Evolutionary conservation across 2,888 invertebrate genomes (phyloP).

Genomic region (Yponomeuta sedellus): DNA sequence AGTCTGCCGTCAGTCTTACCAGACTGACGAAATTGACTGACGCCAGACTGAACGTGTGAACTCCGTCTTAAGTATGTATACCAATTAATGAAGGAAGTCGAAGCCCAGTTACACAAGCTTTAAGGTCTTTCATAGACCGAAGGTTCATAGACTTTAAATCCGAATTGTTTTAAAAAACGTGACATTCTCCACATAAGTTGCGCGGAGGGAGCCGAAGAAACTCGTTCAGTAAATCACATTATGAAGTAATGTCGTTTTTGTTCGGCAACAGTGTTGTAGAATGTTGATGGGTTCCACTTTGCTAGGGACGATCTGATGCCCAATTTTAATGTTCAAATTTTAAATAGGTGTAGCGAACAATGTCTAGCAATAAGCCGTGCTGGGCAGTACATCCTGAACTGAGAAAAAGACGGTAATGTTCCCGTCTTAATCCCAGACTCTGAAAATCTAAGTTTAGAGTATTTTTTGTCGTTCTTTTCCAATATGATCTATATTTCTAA

Average conservation of each 20-base stretch:
- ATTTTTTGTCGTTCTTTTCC: too few relatives aligned
- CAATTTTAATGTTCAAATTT: neutral
- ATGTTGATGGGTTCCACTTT: conserved; percentile 11
- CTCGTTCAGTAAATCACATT: conserved; percentile 17
- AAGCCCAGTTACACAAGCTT: neutral
- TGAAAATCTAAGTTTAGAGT: too few relatives aligned
- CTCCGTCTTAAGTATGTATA: too few relatives aligned
- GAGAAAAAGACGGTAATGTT: too few relatives aligned
- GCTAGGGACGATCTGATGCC: neutral
- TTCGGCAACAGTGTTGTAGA: conserved; percentile 13
- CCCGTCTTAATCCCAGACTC: too few relatives aligned
- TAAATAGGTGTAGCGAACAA: neutral
- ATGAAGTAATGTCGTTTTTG: conserved; percentile 15
- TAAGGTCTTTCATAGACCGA: neutral
- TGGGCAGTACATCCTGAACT: too few relatives aligned
- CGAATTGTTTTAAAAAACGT: conserved; percentile 9
- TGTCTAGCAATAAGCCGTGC: too few relatives aligned
- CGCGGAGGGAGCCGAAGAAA: conserved; percentile 13
- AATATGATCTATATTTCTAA: too few relatives aligned
- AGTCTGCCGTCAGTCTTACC: too few relatives aligned
- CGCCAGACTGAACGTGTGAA: too few relatives aligned
- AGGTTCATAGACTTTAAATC: neutral
- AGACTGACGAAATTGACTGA: too few relatives aligned
- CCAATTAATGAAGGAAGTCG: neutral
- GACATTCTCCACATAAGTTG: conserved; percentile 10